Base-by-base conservation (phyloP, 35 echinoderm and acorn worm species). In the Heliocidaris tuberculata region DNA sequence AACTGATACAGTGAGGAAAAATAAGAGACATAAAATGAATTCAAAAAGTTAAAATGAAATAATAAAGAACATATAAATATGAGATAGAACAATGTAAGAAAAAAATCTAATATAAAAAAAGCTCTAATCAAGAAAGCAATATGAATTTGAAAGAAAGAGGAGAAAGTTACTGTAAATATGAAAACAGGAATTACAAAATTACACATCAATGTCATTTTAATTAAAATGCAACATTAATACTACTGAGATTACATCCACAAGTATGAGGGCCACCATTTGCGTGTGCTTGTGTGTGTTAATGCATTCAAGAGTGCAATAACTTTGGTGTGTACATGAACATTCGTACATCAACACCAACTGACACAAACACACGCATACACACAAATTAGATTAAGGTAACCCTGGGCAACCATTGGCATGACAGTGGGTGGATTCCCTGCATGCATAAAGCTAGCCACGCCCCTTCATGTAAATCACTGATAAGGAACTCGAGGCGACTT, bases 401-500 rank as follows among this genome's bases (percentile, higher is more conserved):
- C 65, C 65, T 78, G 19, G 65, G 65, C 17, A n/a, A 78, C 65
- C 8, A 78, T n/a, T 78, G 65, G 65, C 65, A 78, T 78, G 65
- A 27, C 65, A 78, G 65, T 78, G 65, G 65, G 65, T 4, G 65
- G 19, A 78, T 78, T 78, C 65, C 27, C 65, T 3, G 65, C 65
- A 78, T 78, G 65, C 65, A 78, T 78, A 27, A 0, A 27, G 65
- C 65, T 78, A n/a, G 27, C 21, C 65, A 78, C 65, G 65, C 65
- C 65, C 65, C 65, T 78, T 19, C 65, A n/a, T 78, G 87, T 48
- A 89, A 89, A 89, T 78, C 87, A 31, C 31, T 17, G 87, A 89
- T 89, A 89, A 89, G 87, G 87, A 89, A 47, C 85, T 86, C 21
- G 31, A 2, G 31, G 85, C 31, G 85, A 89, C 87, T 89, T 89